phyloP scores from a whole-genome alignment of 2,113 vertebrate species.

The Salvelinus namaycush region DNA sequence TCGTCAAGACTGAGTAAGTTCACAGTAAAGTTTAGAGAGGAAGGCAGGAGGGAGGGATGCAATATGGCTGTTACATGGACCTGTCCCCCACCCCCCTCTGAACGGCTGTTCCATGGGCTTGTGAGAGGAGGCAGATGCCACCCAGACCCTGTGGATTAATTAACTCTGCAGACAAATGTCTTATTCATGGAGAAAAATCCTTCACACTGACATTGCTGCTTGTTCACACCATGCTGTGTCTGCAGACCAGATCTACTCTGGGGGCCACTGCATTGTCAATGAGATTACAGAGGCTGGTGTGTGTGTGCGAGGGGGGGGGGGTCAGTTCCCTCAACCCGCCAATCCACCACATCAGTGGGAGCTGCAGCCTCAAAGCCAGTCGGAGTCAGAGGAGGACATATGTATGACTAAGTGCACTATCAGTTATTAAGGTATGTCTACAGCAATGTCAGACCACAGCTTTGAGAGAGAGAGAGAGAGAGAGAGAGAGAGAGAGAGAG shows the following conservation, averaged over 20 bases:
- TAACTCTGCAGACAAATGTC: slow-evolving; percentile 64
- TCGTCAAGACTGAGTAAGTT: slow-evolving; percentile 28
- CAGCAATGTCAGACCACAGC: too few relatives aligned
- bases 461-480: neutral
- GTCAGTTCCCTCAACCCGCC: neutral
- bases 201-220: slow-evolving; percentile 51
- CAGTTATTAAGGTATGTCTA: neutral
- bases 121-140: slow-evolving; percentile 56
- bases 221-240: slow-evolving; percentile 56
- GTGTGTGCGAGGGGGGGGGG: neutral
- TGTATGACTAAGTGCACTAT: neutral
- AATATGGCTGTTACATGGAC: slow-evolving; percentile 53
- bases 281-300: slow-evolving; percentile 29
- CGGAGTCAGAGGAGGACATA: too few relatives aligned
- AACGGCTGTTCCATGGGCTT: slow-evolving; percentile 53
- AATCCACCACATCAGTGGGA: neutral
- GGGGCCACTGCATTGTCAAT: slow-evolving; percentile 47
- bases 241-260: slow-evolving; percentile 30
- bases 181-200: slow-evolving; percentile 65
- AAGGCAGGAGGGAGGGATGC: neutral
- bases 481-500: neutral
- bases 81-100: slow-evolving; percentile 39
- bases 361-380: too few relatives aligned
- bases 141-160: slow-evolving; percentile 65
- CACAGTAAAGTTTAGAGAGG: slow-evolving; percentile 22